Percentiles rank a stretch among this genome's conserved stretches.
phyloP scores from a whole-genome alignment of 2,888 invertebrate species.

The Entomobrya proxima region DNA sequence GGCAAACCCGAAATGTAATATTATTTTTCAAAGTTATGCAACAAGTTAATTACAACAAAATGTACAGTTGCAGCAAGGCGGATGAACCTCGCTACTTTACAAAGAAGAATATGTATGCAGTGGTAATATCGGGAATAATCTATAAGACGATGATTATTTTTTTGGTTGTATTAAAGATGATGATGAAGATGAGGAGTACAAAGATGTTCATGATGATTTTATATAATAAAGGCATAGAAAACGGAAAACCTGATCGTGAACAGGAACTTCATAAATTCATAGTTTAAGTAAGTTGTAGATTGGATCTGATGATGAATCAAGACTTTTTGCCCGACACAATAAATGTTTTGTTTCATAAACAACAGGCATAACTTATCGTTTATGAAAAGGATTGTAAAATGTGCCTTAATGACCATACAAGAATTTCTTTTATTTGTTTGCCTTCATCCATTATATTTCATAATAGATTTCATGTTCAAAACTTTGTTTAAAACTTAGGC shows the following conservation, averaged over 20 bases:
- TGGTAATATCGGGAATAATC: not conserved
- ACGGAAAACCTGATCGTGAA: not conserved
- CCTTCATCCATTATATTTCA: not conserved
- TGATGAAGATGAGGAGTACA: not conserved
- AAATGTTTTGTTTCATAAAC: slow-evolving; percentile 2
- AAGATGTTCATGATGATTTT: not conserved
- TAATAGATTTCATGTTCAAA: not conserved
- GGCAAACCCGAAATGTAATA: not conserved
- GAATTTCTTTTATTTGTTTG: not conserved
- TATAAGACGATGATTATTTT: too few relatives aligned
- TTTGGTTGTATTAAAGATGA: not conserved
- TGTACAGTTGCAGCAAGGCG: slow-evolving; percentile 2
- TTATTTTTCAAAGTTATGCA: slow-evolving; percentile 8
- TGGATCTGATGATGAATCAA: not conserved
- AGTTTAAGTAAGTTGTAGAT: not conserved
- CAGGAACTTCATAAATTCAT: not conserved
- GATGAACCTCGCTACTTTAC: not conserved
- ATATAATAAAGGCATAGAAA: not conserved
- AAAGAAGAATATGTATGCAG: not conserved
- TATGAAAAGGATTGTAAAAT: not conserved
- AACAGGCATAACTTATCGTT: not conserved
- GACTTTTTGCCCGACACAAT: not conserved
- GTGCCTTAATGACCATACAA: not conserved
- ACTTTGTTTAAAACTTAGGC: too few relatives aligned
- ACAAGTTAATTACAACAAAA: slow-evolving; percentile 13